A percentile compares a stretch with the other conserved stretches of the same genome.
phyloP scores from a whole-genome alignment of 1,140 invertebrate genomes.

The Drosophila albomicans region DNA sequence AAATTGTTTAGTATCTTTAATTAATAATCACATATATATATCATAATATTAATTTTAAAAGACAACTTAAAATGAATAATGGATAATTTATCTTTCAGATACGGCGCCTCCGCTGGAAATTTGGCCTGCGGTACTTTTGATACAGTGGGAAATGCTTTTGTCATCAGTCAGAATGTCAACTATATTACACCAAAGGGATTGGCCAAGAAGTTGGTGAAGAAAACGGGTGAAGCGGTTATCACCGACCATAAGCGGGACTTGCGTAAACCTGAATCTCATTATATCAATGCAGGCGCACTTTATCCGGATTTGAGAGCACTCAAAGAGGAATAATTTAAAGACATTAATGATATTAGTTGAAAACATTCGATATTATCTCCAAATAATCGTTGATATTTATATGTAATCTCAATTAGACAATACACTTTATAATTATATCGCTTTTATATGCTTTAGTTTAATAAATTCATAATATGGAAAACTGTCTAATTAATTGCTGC shows the following conservation, averaged over 20 bases:
- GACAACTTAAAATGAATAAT: too few relatives aligned
- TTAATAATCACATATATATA: too few relatives aligned
- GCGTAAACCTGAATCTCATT: conserved; percentile 71
- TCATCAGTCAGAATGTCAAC: conserved; percentile 87
- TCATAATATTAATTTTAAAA: too few relatives aligned
- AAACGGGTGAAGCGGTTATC: conserved; percentile 88
- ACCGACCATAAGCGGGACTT: conserved; percentile 80
- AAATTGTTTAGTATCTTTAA: too few relatives aligned
- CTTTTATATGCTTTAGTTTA: conserved; percentile 11
- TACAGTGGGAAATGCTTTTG: conserved; percentile 88
- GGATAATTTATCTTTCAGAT: conserved; percentile 84
- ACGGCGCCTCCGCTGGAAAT: conserved; percentile 87
- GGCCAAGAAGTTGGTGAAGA: conserved; percentile 88
- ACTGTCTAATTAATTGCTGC: not conserved
- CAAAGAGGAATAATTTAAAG: conserved; percentile 48
- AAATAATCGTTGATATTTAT: conserved; percentile 37
- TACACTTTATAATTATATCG: not conserved
- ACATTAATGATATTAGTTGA: conserved; percentile 10
- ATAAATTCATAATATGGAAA: not conserved
- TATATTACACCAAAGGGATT: conserved; percentile 88
- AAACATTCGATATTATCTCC: conserved; percentile 19
- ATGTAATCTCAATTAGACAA: conserved; percentile 25
- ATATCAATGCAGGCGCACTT: conserved; percentile 73
- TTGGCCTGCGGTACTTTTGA: conserved; percentile 87
- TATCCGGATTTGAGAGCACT: conserved; percentile 77